Evolutionary conservation across 37 sponge, comb jelly and placozoan species (phyloP), one percentile per base, ranked within the genome.

Genomic region (Aplysina aerophoba): DNA sequence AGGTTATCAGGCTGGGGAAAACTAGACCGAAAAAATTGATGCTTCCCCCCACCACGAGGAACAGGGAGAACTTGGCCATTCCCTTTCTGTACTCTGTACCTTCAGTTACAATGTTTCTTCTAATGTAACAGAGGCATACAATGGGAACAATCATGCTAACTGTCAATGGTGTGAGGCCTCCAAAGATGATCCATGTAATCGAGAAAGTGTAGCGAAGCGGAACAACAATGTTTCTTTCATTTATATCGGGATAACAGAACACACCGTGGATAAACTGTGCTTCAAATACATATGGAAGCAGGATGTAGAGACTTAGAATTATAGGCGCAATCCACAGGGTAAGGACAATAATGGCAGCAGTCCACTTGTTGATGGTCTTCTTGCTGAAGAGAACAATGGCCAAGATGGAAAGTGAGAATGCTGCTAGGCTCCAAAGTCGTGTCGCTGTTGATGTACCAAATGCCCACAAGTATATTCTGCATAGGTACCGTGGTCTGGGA

Each of bases 21-120:
- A 65, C 22, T 11, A 30, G 66, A 11, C 66, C 66, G 11, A 65
- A 65, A 16, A 65, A 30, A 30, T 65, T 24, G 66, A 65, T 16
- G 27, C 11, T 65, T 12, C 27, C 27, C 22, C 66, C 66, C 27
- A 30, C 13, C 12, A 30, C 66, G 11, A 65, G 22, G 22, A 65
- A 65, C 6, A 65, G 66, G 27, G 66, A 24, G 22, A 65, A 65
- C 22, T 65, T 65, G 13, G 66, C 66, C 66, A 65, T 24, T 65
- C 66, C 66, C 27, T 65, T 65, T 11, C 27, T 65, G 22, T 65
- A 65, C 27, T 24, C 6, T 11, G 66, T 20, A 65, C 19, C 22
- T 65, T 65, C 66, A 8, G 66, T 65, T 11, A 65, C 12, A 20
- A 30, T 65, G 66, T 65, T 65, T 11, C 66, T 11, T 16, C 27